A percentile compares a stretch with the other conserved stretches of the same genome.
Evolutionary conservation across 1,140 invertebrate genomes (phyloP).

Genomic region (Arion vulgaris): DNA sequence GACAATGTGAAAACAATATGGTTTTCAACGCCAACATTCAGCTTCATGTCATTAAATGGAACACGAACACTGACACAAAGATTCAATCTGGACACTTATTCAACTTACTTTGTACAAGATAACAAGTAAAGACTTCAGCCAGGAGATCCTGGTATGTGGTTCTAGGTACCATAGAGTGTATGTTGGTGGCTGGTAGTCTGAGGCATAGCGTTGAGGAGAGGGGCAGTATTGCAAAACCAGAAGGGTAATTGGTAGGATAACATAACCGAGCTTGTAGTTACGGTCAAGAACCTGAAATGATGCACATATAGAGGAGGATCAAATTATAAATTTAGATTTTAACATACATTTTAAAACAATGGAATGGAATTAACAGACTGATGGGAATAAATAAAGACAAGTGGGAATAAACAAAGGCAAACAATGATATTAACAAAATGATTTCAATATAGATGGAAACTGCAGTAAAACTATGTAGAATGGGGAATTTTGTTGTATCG

Average conservation of each 20-base stretch:
- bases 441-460: too few species aligned
- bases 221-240: conserved; percentile 91
- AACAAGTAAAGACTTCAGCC: conserved; percentile 94
- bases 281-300: conserved; percentile 87
- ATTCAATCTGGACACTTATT: too few species aligned
- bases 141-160: conserved; percentile 86
- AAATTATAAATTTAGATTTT: background rate
- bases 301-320: conserved; percentile 3
- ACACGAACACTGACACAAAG: too few species aligned
- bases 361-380: background rate
- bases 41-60: too few species aligned
- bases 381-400: too few species aligned
- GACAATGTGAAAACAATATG: too few species aligned
- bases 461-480: too few species aligned
- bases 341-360: background rate
- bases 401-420: too few species aligned
- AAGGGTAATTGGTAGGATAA: conserved; percentile 87
- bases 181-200: conserved; percentile 75
- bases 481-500: too few species aligned
- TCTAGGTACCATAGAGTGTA: conserved; percentile 93
- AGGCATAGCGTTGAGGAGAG: conserved; percentile 80
- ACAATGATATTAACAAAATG: too few species aligned
- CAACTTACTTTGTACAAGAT: conserved; percentile 90
- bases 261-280: conserved; percentile 91
- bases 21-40: too few species aligned